Evolutionary conservation across 2,797 vertebrate species (phyloP).

Genomic region (Chelon auratus): DNA sequence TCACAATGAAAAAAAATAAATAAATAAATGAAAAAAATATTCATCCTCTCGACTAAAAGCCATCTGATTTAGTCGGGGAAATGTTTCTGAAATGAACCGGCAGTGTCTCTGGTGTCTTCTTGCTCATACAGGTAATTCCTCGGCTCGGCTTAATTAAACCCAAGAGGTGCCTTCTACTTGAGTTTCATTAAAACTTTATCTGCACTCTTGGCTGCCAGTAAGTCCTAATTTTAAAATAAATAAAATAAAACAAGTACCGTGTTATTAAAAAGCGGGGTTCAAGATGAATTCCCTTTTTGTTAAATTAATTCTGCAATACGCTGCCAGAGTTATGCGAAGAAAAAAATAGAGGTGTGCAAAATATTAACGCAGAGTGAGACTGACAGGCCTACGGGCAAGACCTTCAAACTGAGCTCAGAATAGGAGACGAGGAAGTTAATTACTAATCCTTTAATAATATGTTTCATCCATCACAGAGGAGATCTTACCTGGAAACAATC

Average conservation of each 20-base stretch:
- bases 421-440: slow-evolving; percentile 38
- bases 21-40: neutral
- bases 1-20: slow-evolving; percentile 16
- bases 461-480: slow-evolving; percentile 46
- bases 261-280: slow-evolving; percentile 8
- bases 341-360: slow-evolving; percentile 14
- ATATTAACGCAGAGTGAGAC: slow-evolving; percentile 17
- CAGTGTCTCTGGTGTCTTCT: neutral
- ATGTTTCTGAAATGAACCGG: slow-evolving; percentile 8
- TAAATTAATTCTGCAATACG: slow-evolving; percentile 13
- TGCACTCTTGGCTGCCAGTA: neutral
- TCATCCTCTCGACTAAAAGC: slow-evolving; percentile 3
- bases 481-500: slow-evolving; percentile 2
- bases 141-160: slow-evolving; percentile 32
- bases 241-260: slow-evolving; percentile 3
- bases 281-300: slow-evolving; percentile 47
- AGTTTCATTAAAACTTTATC: slow-evolving; percentile 33
- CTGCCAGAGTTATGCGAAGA: slow-evolving; percentile 8
- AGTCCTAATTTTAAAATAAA: neutral
- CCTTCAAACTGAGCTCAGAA: slow-evolving; percentile 40
- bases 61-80: slow-evolving; percentile 1
- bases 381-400: slow-evolving; percentile 36
- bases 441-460: slow-evolving; percentile 36
- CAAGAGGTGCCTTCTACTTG: slow-evolving; percentile 15
- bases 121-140: slow-evolving; percentile 10